A percentile compares a stretch with the other conserved stretches of the same genome.
Conservation (phyloP, 2,797 vertebrate species). For the Rhabdomys pumilio region DNA sequence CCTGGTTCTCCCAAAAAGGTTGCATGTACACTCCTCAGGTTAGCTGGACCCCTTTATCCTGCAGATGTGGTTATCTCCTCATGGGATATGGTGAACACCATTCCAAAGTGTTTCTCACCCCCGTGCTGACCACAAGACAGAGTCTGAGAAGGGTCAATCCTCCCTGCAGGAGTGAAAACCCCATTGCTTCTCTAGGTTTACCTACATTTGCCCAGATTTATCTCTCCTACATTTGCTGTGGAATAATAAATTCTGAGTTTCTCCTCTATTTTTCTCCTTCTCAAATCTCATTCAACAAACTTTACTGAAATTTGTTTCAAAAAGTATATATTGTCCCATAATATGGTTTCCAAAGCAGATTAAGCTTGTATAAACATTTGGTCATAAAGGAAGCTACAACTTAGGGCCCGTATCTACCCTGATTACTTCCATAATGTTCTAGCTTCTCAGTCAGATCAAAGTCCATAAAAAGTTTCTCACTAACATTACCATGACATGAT, state of each 20-base stretch:
- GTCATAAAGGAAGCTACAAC: background rate
- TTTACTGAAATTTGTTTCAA: conserved; percentile 8
- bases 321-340: background rate
- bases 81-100: background rate
- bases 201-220: background rate
- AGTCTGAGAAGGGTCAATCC: background rate
- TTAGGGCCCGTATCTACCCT: background rate
- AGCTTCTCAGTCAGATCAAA: background rate
- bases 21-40: background rate
- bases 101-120: background rate
- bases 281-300: background rate
- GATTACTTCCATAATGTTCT: background rate
- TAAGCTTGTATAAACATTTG: background rate
- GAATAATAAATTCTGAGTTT: background rate
- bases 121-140: too few species aligned
- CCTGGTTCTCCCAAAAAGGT: background rate
- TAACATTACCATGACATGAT: background rate
- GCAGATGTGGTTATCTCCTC: background rate
- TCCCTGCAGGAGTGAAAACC: background rate
- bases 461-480: background rate
- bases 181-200: background rate
- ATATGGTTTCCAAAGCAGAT: background rate
- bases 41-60: background rate
- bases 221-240: background rate
- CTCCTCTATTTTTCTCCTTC: background rate